These are phyloP conservation scores for Acanthis flammea DNA, from an alignment of 2,797 vertebrate genomes.

Conservation along the genomic window DNA sequence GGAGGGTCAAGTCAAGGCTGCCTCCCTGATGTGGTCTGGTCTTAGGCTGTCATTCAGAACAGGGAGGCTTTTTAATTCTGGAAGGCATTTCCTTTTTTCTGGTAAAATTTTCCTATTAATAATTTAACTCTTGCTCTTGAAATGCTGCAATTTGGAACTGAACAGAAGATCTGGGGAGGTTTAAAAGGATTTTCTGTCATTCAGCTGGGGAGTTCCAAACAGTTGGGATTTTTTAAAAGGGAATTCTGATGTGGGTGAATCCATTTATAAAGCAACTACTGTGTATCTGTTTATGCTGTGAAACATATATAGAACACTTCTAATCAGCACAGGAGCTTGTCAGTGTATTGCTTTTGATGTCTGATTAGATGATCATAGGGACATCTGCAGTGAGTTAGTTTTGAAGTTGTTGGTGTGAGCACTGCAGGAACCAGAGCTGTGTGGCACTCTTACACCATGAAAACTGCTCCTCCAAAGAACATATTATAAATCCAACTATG, in stretches of 20 bases:
- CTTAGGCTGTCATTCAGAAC: neutral
- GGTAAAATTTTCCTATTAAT: conserved; percentile 17
- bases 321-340: conserved; percentile 72
- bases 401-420: conserved; percentile 70
- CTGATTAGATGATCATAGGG: conserved; percentile 76
- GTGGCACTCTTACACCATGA: conserved; percentile 56
- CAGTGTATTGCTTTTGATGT: conserved; percentile 73
- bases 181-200: conserved; percentile 44
- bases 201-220: conserved; percentile 18
- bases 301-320: conserved; percentile 54
- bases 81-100: neutral
- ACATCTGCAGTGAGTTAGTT: conserved; percentile 78
- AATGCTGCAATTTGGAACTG: neutral
- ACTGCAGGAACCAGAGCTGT: conserved; percentile 55
- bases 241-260: conserved; percentile 69
- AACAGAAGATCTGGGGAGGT: neutral
- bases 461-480: conserved; percentile 38
- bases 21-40: neutral
- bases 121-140: conserved; percentile 16
- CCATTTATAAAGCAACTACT: conserved; percentile 67
- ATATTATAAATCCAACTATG: neutral
- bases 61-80: neutral
- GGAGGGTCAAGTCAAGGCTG: neutral
- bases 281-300: conserved; percentile 54
- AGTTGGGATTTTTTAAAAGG: conserved; percentile 43